A percentile compares a stretch with the other conserved stretches of the same genome.
phyloP scores from a whole-genome alignment of 2,113 vertebrate genomes.

The Oophaga pumilio region DNA sequence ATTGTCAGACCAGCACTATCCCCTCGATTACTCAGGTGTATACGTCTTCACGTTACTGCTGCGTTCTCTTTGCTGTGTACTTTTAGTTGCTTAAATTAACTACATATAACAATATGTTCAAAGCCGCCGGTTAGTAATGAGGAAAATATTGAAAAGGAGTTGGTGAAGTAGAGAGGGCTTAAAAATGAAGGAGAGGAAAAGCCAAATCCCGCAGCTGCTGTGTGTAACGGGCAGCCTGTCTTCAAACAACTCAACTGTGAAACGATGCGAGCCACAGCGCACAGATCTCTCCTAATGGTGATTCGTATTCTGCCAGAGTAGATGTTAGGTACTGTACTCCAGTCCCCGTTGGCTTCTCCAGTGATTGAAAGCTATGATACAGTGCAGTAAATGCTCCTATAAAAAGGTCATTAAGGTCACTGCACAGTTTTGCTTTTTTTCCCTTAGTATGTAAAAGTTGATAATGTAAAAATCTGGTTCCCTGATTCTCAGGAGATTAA shows the following conservation, averaged over 20 bases:
- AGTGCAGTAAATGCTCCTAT: conserved; percentile 56
- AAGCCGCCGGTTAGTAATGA: conserved; percentile 49
- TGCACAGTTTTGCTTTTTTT: conserved; percentile 6
- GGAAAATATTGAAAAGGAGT: conserved; percentile 56
- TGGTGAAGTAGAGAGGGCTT: conserved; percentile 24
- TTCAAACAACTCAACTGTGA: conserved; percentile 68
- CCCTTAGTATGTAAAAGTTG: conserved; percentile 1
- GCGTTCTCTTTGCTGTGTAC: conserved; percentile 26
- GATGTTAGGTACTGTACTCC: not conserved
- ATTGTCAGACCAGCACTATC: not conserved
- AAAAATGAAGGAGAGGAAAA: conserved; percentile 60
- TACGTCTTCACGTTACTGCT: not conserved
- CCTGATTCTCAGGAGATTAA: not conserved
- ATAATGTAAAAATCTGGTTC: not conserved
- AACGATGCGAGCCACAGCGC: conserved; percentile 67
- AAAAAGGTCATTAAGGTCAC: conserved; percentile 58
- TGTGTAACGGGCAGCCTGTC: conserved; percentile 64
- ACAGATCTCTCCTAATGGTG: conserved; percentile 59
- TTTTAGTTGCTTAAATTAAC: conserved; percentile 55
- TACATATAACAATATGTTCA: conserved; percentile 54
- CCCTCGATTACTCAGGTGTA: not conserved
- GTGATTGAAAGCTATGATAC: conserved; percentile 39
- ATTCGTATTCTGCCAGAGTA: conserved; percentile 57
- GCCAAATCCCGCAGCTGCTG: conserved; percentile 63
- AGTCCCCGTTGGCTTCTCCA: conserved; percentile 10